Conservation (phyloP, 1,140 invertebrate species). For the Sinonovacula constricta region DNA sequence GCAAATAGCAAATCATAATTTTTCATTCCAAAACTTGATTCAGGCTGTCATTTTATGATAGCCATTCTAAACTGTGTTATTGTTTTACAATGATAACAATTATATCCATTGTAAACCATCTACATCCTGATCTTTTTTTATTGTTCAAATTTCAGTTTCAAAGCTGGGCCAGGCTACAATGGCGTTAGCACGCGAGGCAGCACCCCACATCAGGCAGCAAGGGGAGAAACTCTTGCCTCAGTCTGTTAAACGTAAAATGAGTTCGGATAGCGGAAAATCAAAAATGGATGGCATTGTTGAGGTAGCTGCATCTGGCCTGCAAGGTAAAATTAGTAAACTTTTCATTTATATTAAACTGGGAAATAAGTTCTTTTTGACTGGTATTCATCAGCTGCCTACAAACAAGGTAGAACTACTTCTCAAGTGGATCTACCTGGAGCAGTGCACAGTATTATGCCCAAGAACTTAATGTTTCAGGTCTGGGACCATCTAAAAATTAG, state of each 20-base stretch:
- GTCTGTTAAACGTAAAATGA: conserved; percentile 79
- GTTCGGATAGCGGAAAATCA: conserved; percentile 80
- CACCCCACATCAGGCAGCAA: conserved; percentile 84
- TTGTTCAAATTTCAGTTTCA: conserved; percentile 78
- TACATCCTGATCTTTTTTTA: neutral
- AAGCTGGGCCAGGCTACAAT: conserved; percentile 84
- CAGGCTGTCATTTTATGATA: no score
- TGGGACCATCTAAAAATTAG: no score
- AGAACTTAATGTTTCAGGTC: no score
- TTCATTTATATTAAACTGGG: no score
- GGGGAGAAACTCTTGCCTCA: conserved; percentile 82
- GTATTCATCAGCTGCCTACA: no score
- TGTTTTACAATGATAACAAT: neutral
- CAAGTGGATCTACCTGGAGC: no score
- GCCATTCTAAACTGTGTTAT: no score
- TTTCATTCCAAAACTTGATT: no score
- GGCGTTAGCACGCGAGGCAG: conserved; percentile 82
- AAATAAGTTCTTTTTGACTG: no score
- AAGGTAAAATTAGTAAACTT: conserved; percentile 79
- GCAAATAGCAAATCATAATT: no score
- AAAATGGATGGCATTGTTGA: conserved; percentile 83
- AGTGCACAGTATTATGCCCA: no score
- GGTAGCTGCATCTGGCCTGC: conserved; percentile 84
- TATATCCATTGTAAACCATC: neutral
- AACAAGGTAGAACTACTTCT: no score